Evolutionary conservation across 1,140 invertebrate genomes (phyloP), one percentile per base, ranked within the genome.

Genomic region (Magallana angulata): DNA sequence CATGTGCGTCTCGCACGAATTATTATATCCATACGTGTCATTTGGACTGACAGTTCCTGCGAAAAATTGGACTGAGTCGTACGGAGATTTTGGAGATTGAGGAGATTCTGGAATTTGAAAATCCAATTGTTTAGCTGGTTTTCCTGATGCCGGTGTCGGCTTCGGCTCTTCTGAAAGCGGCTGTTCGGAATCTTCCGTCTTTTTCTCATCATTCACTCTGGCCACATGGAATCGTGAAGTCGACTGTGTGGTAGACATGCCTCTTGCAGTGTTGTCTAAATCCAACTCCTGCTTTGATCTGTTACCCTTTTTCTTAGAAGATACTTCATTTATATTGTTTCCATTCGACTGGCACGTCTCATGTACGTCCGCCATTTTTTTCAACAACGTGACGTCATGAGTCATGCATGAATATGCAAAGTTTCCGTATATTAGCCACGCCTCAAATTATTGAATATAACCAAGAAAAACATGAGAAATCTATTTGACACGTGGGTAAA

Each of bases 1-100:
- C 48, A 96, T 96, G 95, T 97, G 97, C 93, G 96, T 96, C 24
- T 89, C 89, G 57, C 87, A 88, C 2, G 86, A 87, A 68, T 89
- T 89, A 30, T 88, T 87, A 85, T 90, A 76, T 86, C 87, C 89
- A 83, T 89, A 91, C 30, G 97, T 97, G 90, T 97, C 97, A 89
- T 96, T 96, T 57, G 95, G 95, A 84, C 95, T 80, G 16, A 62
- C 82, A 12, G 80, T 88, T 30, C 85, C 88, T 62, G 83, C 57
- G 56, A 89, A 91, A 82, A 90, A 24, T 64, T 90, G 90, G 71
- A 88, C 87, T 36, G 90, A 89, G 80, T 88, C 90, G 30, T 83
- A 80, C 30, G 85, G 89, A 18, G 85, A 89, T 36, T 87, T 86
- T 14, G 86, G 86, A 59, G 60, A 80, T 57, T 62, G 87, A 24